Conservation (phyloP, 2,888 invertebrate species). For the Cylloceria caligata region DNA sequence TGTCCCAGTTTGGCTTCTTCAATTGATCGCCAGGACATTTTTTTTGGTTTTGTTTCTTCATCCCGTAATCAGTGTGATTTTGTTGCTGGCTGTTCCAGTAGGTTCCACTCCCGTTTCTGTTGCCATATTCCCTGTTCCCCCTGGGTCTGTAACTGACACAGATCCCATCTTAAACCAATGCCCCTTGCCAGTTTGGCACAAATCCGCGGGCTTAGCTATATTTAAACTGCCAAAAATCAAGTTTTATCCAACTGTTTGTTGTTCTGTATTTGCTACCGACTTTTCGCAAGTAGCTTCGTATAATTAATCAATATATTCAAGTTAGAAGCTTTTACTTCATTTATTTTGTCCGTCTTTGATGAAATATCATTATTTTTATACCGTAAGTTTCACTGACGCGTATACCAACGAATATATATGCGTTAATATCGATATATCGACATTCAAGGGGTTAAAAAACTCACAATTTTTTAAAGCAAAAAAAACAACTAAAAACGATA, state of each 20-base stretch:
- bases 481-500: too few relatives aligned
- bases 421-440: too few relatives aligned
- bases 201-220: constrained; percentile 21
- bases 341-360: background rate
- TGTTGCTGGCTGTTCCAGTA: constrained; percentile 81
- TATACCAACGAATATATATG: too few relatives aligned
- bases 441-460: too few relatives aligned
- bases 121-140: constrained; percentile 81
- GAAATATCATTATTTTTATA: background rate
- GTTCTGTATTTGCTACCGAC: background rate
- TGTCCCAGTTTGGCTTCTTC: constrained; percentile 94
- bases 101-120: constrained; percentile 80
- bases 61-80: constrained; percentile 71
- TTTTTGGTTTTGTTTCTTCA: constrained; percentile 81
- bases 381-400: too few relatives aligned
- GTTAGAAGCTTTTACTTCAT: background rate
- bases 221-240: constrained; percentile 21
- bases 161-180: constrained; percentile 40
- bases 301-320: background rate
- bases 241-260: constrained; percentile 8
- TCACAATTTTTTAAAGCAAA: too few relatives aligned
- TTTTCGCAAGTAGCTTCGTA: background rate
- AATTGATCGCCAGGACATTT: constrained; percentile 91
- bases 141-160: constrained; percentile 80
- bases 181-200: constrained; percentile 25